These are phyloP conservation scores for Arion vulgaris DNA, from an alignment of 1,140 invertebrate species.

Conservation along the genomic window DNA sequence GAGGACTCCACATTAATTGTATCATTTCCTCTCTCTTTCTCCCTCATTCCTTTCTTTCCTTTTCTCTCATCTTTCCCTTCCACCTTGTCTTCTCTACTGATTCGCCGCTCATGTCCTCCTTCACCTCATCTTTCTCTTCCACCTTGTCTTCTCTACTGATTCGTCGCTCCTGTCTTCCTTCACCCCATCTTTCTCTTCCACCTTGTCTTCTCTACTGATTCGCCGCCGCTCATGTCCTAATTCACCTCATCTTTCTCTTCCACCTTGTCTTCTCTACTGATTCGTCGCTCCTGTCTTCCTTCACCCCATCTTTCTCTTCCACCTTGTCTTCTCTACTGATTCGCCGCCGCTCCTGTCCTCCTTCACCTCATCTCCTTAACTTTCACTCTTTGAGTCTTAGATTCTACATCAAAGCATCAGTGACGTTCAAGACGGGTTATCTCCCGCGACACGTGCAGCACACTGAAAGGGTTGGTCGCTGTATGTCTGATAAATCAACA, in stretches of 20 bases:
- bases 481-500: background rate
- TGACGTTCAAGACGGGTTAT: no score
- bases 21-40: background rate
- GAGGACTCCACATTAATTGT: no score
- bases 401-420: background rate
- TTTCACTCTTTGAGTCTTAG: background rate
- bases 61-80: slow-evolving; percentile 10
- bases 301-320: slow-evolving; percentile 17
- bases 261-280: background rate
- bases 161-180: background rate
- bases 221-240: background rate
- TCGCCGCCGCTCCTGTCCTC: background rate
- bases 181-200: background rate
- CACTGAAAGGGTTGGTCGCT: background rate
- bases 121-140: background rate
- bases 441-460: background rate
- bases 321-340: background rate
- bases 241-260: background rate
- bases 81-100: background rate
- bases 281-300: background rate
- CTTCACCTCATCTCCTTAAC: background rate
- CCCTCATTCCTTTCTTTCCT: background rate
- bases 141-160: background rate
- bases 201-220: background rate
- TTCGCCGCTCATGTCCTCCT: background rate